A percentile compares a stretch with the other conserved stretches of the same genome.
Conservation (phyloP, 1,140 invertebrate genomes). For the Cyclina sinensis region DNA sequence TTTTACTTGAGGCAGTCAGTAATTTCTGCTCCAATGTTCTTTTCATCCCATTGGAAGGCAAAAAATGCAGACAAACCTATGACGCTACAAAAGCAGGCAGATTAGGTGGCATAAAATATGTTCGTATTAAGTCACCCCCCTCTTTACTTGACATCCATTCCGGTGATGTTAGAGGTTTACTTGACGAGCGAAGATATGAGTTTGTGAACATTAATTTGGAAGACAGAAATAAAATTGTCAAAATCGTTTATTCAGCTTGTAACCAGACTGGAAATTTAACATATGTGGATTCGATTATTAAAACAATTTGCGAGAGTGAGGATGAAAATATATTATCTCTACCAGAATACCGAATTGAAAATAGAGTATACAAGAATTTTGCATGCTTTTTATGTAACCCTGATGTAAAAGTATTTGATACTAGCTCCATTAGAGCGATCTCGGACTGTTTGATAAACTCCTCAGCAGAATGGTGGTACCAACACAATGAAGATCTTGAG, state of each 20-base stretch:
- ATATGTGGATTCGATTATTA: background rate
- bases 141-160: background rate
- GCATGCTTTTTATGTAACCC: background rate
- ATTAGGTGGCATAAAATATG: background rate
- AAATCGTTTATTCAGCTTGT: background rate
- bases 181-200: background rate
- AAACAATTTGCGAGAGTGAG: background rate
- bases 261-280: background rate
- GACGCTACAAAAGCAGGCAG: background rate
- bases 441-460: background rate
- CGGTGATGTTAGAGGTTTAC: no score
- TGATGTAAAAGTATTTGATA: background rate
- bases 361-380: constrained; percentile 10
- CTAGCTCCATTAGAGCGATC: background rate
- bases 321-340: background rate
- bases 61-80: background rate
- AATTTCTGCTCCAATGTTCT: background rate
- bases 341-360: background rate
- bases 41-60: background rate
- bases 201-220: background rate
- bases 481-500: background rate
- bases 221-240: background rate
- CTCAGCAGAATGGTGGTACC: background rate
- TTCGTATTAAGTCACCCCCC: background rate
- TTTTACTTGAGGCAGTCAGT: background rate